Conservation (phyloP, 2,797 vertebrate species). For the Phrynocephalus guinanensis region DNA sequence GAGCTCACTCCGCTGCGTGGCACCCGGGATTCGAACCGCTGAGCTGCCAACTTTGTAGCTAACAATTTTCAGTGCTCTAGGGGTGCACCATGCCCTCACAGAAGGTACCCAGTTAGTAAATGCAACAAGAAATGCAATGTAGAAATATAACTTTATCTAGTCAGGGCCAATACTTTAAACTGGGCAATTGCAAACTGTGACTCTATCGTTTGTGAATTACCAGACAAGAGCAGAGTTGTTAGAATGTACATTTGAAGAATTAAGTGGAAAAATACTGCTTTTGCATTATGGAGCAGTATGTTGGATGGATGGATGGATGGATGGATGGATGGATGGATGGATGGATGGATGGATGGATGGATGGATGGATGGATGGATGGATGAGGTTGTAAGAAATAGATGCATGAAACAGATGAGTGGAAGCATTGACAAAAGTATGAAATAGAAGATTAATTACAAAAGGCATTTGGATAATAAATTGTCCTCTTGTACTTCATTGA, state of each 20-base stretch:
- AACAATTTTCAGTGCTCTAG: too few relatives aligned
- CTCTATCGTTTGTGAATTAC: not conserved
- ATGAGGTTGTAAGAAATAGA: not conserved
- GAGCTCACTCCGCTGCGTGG: too few relatives aligned
- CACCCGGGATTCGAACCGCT: too few relatives aligned
- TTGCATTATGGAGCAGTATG: too few relatives aligned
- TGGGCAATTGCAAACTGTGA: not conserved
- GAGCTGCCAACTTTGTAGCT: too few relatives aligned
- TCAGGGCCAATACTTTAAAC: not conserved
- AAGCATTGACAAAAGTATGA: not conserved
- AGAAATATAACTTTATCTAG: too few relatives aligned
- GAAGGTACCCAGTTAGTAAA: slow-evolving; percentile 34
- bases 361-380: too few relatives aligned
- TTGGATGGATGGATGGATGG: too few relatives aligned
- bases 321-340: too few relatives aligned
- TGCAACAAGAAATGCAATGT: not conserved
- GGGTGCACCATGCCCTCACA: not conserved
- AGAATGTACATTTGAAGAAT: not conserved
- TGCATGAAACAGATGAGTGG: slow-evolving; percentile 4
- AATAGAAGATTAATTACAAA: not conserved
- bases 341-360: too few relatives aligned
- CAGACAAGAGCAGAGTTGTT: not conserved
- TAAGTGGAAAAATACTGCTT: not conserved
- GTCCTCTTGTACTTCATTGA: too few relatives aligned
- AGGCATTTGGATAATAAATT: not conserved